A percentile compares a stretch with the other conserved stretches of the same genome.
phyloP scores from a whole-genome alignment of 2,113 vertebrate species.

The Dendrocopos noguchii region DNA sequence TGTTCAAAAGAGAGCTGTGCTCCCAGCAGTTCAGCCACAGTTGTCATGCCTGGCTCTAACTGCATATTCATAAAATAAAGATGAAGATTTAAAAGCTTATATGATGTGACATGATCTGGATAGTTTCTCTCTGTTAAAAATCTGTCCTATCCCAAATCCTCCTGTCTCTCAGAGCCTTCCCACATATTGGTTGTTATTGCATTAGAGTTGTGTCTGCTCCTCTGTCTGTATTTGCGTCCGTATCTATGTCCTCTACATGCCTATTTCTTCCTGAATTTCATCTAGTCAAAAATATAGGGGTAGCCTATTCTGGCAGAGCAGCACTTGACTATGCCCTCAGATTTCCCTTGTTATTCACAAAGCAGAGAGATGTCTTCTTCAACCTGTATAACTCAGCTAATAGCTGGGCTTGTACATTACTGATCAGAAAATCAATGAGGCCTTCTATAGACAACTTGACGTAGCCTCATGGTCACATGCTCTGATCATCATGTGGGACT shows the following conservation, averaged over 20 bases:
- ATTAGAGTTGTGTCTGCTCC: neutral
- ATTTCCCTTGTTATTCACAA: neutral
- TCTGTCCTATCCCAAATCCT: neutral
- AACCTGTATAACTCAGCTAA: fast-evolving
- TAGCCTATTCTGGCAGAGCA: neutral
- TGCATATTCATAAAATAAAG: neutral
- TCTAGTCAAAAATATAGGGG: neutral
- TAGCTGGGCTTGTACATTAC: neutral
- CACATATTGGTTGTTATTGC: neutral
- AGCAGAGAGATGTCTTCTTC: neutral
- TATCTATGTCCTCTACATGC: neutral
- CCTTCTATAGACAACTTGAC: too few species aligned
- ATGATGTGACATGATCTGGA: neutral
- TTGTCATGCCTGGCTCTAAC: neutral
- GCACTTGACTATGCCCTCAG: neutral
- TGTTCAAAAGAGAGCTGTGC: neutral
- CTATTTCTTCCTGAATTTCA: neutral
- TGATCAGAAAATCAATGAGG: too few species aligned
- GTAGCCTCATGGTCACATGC: too few species aligned
- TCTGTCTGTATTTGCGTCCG: neutral
- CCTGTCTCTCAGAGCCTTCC: neutral
- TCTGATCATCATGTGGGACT: too few species aligned
- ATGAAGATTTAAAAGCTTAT: neutral
- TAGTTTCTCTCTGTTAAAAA: neutral
- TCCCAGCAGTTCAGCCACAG: neutral